Conservation (phyloP, 2,888 invertebrate species). For the Drosophila paranaensis region DNA sequence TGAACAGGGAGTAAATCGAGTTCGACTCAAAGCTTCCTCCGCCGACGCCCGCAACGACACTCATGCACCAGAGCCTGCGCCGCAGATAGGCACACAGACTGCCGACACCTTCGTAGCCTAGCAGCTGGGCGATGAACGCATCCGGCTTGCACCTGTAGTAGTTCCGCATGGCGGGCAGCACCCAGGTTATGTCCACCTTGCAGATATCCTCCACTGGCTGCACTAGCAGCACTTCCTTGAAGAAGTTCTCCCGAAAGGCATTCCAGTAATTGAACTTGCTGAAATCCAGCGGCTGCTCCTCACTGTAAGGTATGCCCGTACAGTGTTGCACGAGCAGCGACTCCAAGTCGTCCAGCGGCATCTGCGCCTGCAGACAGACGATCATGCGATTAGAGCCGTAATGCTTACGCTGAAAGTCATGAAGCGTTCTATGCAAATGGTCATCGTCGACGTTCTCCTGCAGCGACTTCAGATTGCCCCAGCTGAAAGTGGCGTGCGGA, state of each 20-base stretch:
- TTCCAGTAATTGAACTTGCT: slow-evolving; percentile 81
- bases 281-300: slow-evolving; percentile 87
- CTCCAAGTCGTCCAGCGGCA: slow-evolving; percentile 82
- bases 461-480: slow-evolving; percentile 93
- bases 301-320: slow-evolving; percentile 89
- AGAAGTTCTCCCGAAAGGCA: slow-evolving; percentile 81
- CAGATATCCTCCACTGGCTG: slow-evolving; percentile 90
- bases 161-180: slow-evolving; percentile 78
- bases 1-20: slow-evolving; percentile 91
- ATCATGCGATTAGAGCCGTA: slow-evolving; percentile 96
- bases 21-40: slow-evolving; percentile 92
- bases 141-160: slow-evolving; percentile 85
- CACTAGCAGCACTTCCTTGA: slow-evolving; percentile 87
- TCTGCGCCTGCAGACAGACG: slow-evolving; percentile 90
- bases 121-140: slow-evolving; percentile 90
- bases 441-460: slow-evolving; percentile 89
- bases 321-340: slow-evolving; percentile 86
- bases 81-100: slow-evolving; percentile 92
- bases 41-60: slow-evolving; percentile 89
- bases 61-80: slow-evolving; percentile 90
- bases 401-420: slow-evolving; percentile 90
- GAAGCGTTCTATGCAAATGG: slow-evolving; percentile 88
- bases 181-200: slow-evolving; percentile 86
- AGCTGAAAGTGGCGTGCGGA: slow-evolving; percentile 91
- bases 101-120: slow-evolving; percentile 94